Evolutionary conservation across 2,888 invertebrate genomes (phyloP), one percentile per base, ranked within the genome.

Genomic region (Myopa testacea): DNA sequence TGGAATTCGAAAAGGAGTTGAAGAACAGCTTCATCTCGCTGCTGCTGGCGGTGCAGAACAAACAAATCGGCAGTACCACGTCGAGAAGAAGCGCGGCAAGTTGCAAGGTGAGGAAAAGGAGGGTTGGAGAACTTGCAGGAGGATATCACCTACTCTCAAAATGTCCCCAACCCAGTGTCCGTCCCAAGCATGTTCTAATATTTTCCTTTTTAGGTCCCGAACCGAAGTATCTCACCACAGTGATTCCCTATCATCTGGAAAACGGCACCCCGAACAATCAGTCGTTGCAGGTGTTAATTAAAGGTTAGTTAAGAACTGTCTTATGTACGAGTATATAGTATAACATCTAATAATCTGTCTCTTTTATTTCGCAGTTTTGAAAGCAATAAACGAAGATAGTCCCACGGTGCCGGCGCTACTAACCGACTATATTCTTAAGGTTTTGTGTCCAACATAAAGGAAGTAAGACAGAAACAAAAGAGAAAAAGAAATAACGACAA

Each of bases 21-120:
- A 98, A 99, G 91, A 99, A 99, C 90, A 97, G 97, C 78, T 99
- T 99, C 91, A 99, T 99, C 85, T 98, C 98, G 14, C 91, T 99
- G 83, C 92, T 99, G 82, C 92, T 99, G 82, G 96, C 96, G 38
- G 97, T 98, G 79, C 98, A 98, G 92, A 98, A 98, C 90, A 96
- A 97, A 88, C 92, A 97, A 76, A n/a, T n/a, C 91, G 98, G 80
- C 97, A 97, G 88, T 94, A 95, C 89, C 96, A 97, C 86, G 94
- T 96, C 52, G 97, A 98, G 88, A 96, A 95, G 91, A 97, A 97
- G 90, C 91, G 94, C 80, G 89, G 89, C 75, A 89, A 89, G 83
- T 84, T 88, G 75, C 89, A 89, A 84, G 88, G 88, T 84, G 75
- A 79, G 80, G 19, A 19, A 19, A 3, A 8, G 45, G 7, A 45